Conservation (phyloP, 2,888 invertebrate species). For the Lutraria lutraria region DNA sequence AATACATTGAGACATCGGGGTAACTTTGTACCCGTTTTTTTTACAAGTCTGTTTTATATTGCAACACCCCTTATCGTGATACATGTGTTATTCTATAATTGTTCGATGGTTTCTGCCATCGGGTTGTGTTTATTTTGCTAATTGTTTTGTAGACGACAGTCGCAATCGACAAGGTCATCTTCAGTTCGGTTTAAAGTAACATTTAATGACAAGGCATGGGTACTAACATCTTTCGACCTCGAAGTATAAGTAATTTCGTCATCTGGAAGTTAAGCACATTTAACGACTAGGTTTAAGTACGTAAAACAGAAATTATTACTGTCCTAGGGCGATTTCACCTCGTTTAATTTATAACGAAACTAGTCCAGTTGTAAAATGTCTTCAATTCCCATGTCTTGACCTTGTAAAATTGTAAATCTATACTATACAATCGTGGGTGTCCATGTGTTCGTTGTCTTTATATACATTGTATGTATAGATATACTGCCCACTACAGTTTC, state of each 20-base stretch:
- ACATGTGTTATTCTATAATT: no score
- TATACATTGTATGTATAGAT: background rate
- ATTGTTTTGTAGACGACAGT: background rate
- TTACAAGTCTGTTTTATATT: no score
- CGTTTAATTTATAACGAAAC: slow-evolving; percentile 2
- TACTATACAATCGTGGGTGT: background rate
- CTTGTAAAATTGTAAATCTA: slow-evolving; percentile 14
- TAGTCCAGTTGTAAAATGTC: background rate
- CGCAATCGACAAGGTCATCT: background rate
- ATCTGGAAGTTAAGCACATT: slow-evolving; percentile 4
- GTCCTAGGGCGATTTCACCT: slow-evolving; percentile 8
- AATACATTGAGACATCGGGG: no score
- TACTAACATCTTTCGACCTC: background rate
- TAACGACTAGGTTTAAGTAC: background rate
- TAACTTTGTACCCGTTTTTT: no score
- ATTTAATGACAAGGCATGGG: background rate
- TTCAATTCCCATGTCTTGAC: background rate
- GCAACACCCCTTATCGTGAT: no score
- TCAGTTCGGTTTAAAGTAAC: background rate
- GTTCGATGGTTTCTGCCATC: background rate
- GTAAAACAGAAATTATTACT: background rate
- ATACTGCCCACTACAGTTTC: background rate
- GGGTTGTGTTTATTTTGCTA: background rate
- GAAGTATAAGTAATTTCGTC: background rate
- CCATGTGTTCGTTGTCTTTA: background rate